These are phyloP conservation scores for Peucedramus taeniatus DNA, from an alignment of 2,113 vertebrate genomes.

Conservation along the genomic window DNA sequence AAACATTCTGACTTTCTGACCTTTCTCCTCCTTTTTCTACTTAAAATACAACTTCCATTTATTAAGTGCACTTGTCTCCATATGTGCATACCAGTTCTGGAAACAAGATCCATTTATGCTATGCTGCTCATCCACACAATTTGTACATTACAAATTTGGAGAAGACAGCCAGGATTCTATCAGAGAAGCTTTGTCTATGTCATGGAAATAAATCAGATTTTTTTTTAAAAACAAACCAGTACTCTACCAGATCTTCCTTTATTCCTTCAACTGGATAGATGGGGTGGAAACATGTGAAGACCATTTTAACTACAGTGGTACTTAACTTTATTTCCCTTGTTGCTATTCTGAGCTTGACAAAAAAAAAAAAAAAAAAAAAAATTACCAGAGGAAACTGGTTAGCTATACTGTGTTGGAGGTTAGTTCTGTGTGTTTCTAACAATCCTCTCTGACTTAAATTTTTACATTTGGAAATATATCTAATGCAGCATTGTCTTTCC, in stretches of 20 bases:
- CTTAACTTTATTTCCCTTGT: background rate
- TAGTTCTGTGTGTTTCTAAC: background rate
- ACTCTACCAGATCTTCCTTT: background rate
- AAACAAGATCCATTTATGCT: background rate
- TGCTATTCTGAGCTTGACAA: background rate
- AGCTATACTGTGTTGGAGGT: background rate
- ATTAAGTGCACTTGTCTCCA: background rate
- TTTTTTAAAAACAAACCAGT: background rate
- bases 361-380: background rate
- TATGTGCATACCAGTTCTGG: background rate
- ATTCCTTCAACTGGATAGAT: background rate
- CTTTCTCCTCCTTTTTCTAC: background rate
- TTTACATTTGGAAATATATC: background rate
- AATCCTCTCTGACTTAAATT: background rate
- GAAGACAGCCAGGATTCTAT: background rate
- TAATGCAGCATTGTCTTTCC: background rate
- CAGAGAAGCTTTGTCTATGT: background rate
- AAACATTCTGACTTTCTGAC: background rate
- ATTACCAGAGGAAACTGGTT: background rate
- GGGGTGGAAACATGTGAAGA: background rate
- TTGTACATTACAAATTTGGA: background rate
- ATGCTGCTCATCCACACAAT: background rate
- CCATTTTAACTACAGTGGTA: background rate
- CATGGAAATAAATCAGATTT: background rate
- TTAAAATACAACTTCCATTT: background rate